Conservation (phyloP, 2,888 invertebrate species). For the Synanthedon myopaeformis region DNA sequence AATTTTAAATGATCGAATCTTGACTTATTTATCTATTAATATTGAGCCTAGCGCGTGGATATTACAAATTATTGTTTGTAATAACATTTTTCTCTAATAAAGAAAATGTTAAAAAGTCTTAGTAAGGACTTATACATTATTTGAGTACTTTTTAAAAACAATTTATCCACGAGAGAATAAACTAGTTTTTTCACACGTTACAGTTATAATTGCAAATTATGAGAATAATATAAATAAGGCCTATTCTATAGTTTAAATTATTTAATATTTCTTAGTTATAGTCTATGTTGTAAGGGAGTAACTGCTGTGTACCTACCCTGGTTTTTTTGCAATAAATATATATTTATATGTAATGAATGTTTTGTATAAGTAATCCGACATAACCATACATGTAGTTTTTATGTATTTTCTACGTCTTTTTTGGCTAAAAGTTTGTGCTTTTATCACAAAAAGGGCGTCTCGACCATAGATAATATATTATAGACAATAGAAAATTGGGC, state of each 20-base stretch:
- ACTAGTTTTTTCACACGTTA: too few species aligned
- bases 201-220: too few species aligned
- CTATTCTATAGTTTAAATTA: neutral
- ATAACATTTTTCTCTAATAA: too few species aligned
- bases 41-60: too few species aligned
- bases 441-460: slow-evolving; percentile 18
- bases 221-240: neutral
- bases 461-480: neutral
- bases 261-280: neutral
- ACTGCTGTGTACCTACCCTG: slow-evolving; percentile 16
- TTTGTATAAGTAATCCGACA: slow-evolving; percentile 28
- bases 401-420: slow-evolving; percentile 38
- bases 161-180: too few species aligned
- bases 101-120: too few species aligned
- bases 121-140: too few species aligned
- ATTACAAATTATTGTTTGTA: too few species aligned
- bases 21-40: too few species aligned
- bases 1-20: too few species aligned
- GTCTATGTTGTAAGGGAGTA: slow-evolving; percentile 17
- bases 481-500: slow-evolving; percentile 16
- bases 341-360: slow-evolving; percentile 35
- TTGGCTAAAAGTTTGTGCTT: slow-evolving; percentile 6
- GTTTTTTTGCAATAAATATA: slow-evolving; percentile 39
- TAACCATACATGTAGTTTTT: slow-evolving; percentile 25
- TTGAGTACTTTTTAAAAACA: too few species aligned